Conservation (phyloP, 2,113 vertebrate species). For the Sander lucioperca region DNA sequence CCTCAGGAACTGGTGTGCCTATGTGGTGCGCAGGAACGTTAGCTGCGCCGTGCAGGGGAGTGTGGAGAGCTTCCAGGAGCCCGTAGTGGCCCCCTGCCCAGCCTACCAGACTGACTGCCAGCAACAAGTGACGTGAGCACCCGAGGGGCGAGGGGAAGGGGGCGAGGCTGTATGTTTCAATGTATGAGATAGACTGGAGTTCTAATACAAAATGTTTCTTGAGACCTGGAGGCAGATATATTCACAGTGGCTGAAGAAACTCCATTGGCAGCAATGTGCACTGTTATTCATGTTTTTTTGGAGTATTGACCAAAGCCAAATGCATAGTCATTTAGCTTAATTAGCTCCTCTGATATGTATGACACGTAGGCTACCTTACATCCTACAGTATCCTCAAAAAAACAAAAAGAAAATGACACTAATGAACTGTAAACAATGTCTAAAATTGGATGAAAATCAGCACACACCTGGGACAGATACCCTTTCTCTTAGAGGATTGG, state of each 20-base stretch:
- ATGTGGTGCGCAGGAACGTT: constrained; percentile 94
- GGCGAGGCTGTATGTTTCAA: constrained; percentile 45
- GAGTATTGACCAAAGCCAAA: not conserved
- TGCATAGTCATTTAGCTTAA: not conserved
- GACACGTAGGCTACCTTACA: not conserved
- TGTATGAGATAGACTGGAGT: constrained; percentile 36
- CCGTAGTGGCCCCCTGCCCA: constrained; percentile 89
- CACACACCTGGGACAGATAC: not conserved
- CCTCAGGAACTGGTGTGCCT: constrained; percentile 96
- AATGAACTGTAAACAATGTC: not conserved
- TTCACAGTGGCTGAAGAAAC: constrained; percentile 7
- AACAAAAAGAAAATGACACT: not conserved
- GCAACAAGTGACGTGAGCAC: constrained; percentile 84
- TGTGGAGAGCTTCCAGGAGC: constrained; percentile 90
- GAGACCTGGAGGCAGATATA: constrained; percentile 30
- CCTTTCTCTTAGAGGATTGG: not conserved
- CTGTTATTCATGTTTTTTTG: not conserved
- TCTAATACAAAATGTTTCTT: constrained; percentile 42
- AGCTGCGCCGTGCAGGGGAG: constrained; percentile 94
- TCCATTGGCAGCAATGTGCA: constrained; percentile 6
- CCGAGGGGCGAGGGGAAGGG: constrained; percentile 43
- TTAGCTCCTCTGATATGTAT: not conserved
- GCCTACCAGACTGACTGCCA: constrained; percentile 90
- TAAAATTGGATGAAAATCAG: not conserved
- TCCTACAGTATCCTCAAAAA: not conserved